phyloP scores from a whole-genome alignment of 2,888 invertebrate genomes.

The Osmoderma eremita region DNA sequence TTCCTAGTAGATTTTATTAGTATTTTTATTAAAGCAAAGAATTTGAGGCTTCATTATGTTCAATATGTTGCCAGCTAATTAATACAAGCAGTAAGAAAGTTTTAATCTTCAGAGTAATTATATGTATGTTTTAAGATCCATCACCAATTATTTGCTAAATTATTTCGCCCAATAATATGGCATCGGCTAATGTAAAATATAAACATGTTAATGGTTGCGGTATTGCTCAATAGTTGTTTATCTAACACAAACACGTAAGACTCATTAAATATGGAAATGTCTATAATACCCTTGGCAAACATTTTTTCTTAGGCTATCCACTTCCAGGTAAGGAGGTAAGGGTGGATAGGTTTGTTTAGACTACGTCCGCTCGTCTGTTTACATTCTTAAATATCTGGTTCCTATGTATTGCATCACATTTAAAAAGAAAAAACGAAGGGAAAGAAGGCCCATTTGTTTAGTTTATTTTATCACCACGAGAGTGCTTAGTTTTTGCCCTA shows the following conservation, averaged over 20 bases:
- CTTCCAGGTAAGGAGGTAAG: conserved; percentile 46
- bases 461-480: conserved; percentile 39
- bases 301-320: conserved; percentile 40
- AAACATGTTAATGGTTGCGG: background rate
- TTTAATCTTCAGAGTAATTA: no score
- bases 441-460: conserved; percentile 24
- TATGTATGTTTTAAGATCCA: no score
- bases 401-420: conserved; percentile 36
- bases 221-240: conserved; percentile 26
- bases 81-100: no score
- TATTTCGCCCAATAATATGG: no score
- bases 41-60: no score
- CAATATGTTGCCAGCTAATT: no score
- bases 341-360: conserved; percentile 47
- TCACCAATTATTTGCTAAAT: no score
- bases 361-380: conserved; percentile 49
- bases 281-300: conserved; percentile 43
- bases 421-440: conserved; percentile 1
- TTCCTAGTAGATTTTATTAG: no score
- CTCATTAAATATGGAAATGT: conserved; percentile 47
- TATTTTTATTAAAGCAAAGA: no score
- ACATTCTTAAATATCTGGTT: conserved; percentile 45
- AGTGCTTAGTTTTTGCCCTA: conserved; percentile 38
- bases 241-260: conserved; percentile 36
- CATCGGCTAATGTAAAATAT: no score